Evolutionary conservation across 35 echinoderm and acorn worm genomes (phyloP).

Genomic region (Apostichopus japonicus): DNA sequence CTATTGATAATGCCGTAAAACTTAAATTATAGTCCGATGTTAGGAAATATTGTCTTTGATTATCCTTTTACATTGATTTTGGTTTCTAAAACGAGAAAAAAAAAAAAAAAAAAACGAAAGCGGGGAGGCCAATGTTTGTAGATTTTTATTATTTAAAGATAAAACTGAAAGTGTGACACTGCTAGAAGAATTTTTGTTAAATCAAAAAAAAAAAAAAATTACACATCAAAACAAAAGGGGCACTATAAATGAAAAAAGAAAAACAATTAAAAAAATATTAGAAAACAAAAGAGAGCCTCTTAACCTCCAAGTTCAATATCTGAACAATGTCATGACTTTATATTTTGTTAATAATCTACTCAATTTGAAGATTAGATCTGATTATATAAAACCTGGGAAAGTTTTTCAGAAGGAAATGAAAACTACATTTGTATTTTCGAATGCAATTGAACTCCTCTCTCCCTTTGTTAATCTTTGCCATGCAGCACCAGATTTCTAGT

Average conservation of each 20-base stretch:
- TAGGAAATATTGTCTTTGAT: not conserved
- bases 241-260: not conserved
- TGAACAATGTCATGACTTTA: not conserved
- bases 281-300: not conserved
- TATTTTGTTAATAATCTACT: slow-evolving; percentile 15
- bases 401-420: slow-evolving; percentile 6
- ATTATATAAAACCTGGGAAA: not conserved
- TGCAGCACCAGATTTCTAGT: not conserved
- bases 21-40: not conserved
- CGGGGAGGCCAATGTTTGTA: not conserved
- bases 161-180: not conserved
- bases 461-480: not conserved
- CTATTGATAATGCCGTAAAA: not conserved
- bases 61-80: not conserved
- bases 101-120: not conserved
- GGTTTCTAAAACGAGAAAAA: not conserved
- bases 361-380: not conserved
- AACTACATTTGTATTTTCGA: slow-evolving; percentile 6
- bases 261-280: too few species aligned
- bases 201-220: not conserved
- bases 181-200: not conserved
- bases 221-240: not conserved
- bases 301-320: not conserved
- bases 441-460: not conserved
- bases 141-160: not conserved